phyloP scores from a whole-genome alignment of 2,113 vertebrate genomes.

The Zosterops pallidus region DNA sequence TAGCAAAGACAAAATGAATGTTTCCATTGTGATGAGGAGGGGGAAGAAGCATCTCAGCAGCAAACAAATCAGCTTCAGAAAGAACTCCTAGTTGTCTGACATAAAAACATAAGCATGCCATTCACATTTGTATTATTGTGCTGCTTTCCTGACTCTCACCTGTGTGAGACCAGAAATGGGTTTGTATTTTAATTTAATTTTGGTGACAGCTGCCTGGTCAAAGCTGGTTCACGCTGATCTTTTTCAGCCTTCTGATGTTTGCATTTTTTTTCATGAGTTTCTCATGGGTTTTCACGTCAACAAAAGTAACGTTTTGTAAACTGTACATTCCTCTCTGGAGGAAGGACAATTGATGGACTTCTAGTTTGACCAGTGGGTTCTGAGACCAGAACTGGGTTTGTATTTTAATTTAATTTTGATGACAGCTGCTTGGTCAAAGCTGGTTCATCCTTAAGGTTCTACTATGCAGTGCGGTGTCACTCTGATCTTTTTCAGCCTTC shows the following conservation, averaged over 20 bases:
- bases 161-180: neutral
- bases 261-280: too few relatives aligned
- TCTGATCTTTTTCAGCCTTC: too few relatives aligned
- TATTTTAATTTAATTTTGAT: neutral
- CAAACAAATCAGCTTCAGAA: neutral
- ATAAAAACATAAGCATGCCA: accelerated
- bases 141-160: neutral
- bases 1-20: neutral
- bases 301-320: too few relatives aligned
- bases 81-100: neutral
- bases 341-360: too few relatives aligned
- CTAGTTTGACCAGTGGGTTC: neutral
- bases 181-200: neutral
- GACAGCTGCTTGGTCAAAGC: neutral
- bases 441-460: neutral
- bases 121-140: neutral
- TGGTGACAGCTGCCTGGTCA: neutral
- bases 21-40: neutral
- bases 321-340: too few relatives aligned
- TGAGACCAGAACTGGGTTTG: neutral
- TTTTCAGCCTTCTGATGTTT: too few relatives aligned
- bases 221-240: too few relatives aligned
- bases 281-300: too few relatives aligned
- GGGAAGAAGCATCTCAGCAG: neutral
- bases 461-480: neutral